Evolutionary conservation across 2,113 vertebrate species (phyloP), one percentile per base, ranked within the genome.

Genomic region (Chauna torquata): DNA sequence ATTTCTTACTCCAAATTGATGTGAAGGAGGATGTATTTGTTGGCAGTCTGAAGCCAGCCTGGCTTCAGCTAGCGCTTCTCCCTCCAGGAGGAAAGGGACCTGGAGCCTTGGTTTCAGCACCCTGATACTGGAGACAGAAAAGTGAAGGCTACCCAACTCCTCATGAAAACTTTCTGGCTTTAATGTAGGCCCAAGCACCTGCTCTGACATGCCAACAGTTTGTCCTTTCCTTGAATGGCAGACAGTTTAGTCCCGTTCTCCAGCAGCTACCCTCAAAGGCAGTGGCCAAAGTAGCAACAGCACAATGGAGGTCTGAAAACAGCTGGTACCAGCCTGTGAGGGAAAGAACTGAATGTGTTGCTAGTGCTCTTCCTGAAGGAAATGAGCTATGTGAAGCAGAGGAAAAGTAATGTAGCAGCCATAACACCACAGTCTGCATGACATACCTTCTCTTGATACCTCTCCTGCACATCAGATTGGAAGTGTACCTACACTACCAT

Each of bases 401-500:
- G 44, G 17, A 34, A 17, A 47, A 0, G 1, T 15, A 69, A 75
- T 2, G 3, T 27, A 38, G 16, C 44, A 62, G 27, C 72, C 57
- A 3, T 16, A 55, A 84, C 36, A 45, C 13, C 0, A 0, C 1
- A 34, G 61, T 34, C 85, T 87, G 32, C 32, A 19, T 7, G 30
- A 42, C 44, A 32, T 16, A 28, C 2, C 6, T 82, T 62, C 55
- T 38, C 84, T 44, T 59, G 69, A 19, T 50, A 79, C 6, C 1
- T 0, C 32, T 54, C 8, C 36, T 62, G 30, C 30, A 77, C 59
- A 75, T 47, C 45, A 70, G 44, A 77, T 0, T 91, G 34, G 36
- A 49, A 82, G 3, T 14, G 30, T 64, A 38, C 27, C 65, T 34
- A 50, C 23, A 18, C 34, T 34, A 12, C 16, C 50, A 62, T 12